phyloP scores from a whole-genome alignment of 37 sponge, comb jelly and placozoan genomes.

The Aplysina aerophoba region DNA sequence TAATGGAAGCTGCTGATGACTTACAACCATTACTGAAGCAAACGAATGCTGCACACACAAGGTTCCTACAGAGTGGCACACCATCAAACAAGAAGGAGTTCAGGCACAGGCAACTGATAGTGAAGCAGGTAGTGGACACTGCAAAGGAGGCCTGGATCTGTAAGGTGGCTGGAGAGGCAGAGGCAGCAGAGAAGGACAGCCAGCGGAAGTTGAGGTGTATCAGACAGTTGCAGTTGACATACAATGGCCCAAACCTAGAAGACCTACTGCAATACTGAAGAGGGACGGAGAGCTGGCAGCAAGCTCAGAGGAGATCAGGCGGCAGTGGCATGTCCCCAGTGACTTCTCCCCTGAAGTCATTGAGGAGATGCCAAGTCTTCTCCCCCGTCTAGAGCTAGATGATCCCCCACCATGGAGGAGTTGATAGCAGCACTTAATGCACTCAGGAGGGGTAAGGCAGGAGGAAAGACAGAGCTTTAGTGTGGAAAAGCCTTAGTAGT shows the following conservation, averaged over 20 bases:
- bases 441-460: conserved; percentile 45
- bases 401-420: conserved; percentile 37
- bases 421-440: conserved; percentile 2
- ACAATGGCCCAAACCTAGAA: conserved; percentile 16
- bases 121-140: conserved; percentile 14
- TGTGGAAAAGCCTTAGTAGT: background rate
- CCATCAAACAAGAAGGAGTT: conserved; percentile 10
- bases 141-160: conserved; percentile 9
- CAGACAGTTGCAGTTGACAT: too few relatives aligned
- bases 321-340: conserved; percentile 38
- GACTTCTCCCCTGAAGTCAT: background rate
- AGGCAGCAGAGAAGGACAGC: conserved; percentile 44
- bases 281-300: conserved; percentile 40
- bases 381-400: conserved; percentile 25
- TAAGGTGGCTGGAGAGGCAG: conserved; percentile 10
- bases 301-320: conserved; percentile 10
- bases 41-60: background rate
- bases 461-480: conserved; percentile 32
- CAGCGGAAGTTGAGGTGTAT: too few relatives aligned
- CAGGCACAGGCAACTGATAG: background rate
- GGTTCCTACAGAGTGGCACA: background rate
- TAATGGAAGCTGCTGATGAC: background rate
- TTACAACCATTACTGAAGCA: background rate
- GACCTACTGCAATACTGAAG: conserved; percentile 35
- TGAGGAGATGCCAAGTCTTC: background rate